Base-by-base conservation (phyloP, 1,140 invertebrate species). In the Macrobrachium rosenbergii region DNA sequence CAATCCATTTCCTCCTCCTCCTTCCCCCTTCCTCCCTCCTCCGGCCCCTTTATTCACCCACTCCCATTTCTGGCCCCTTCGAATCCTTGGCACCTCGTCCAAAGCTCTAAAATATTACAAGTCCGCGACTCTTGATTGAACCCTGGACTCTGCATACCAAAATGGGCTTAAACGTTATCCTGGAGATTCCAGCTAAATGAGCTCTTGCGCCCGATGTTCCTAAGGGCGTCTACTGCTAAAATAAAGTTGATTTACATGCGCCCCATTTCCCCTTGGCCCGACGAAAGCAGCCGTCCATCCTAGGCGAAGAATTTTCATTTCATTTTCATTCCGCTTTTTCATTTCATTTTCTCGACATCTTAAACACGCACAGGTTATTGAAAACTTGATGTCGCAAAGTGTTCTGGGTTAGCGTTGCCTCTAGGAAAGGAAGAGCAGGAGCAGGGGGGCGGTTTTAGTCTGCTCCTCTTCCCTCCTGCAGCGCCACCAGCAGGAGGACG, bases 61-160 rank as follows among this genome's bases (percentile, higher is more conserved):
- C 58, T 72, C 43, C 84, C 73, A 45, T 62, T 78, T 62, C 75
- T 60, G 52, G 52, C 78, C 64, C 78, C 77, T 73, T 76, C 84
- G 67, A 80, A 75, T 75, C 84, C 84, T 87, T 87, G 84, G 84
- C 84, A 87, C 84, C 84, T 87, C 84, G 84, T 87, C 84, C 64
- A 87, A 87, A 87, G 84, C 84, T 82, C 72, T 87, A 87, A 87
- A 87, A 87, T 87, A 87, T 87, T 87, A 87, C 84, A 81, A 87
- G 84, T 87, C 84, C 84, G 72, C 84, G 84, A 87, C 77, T 87
- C 84, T 81, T 87, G 84, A 87, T 87, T 87, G 84, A 87, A 87
- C 84, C 84, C 43, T 76, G 84, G 78, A 81, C 78, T 76, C 58
- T 80, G 84, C 78, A 81, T 81, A 73, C 64, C 64, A 87, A 73